These are phyloP conservation scores for Labroides dimidiatus DNA, from an alignment of 2,797 vertebrate species.

Conservation along the genomic window DNA sequence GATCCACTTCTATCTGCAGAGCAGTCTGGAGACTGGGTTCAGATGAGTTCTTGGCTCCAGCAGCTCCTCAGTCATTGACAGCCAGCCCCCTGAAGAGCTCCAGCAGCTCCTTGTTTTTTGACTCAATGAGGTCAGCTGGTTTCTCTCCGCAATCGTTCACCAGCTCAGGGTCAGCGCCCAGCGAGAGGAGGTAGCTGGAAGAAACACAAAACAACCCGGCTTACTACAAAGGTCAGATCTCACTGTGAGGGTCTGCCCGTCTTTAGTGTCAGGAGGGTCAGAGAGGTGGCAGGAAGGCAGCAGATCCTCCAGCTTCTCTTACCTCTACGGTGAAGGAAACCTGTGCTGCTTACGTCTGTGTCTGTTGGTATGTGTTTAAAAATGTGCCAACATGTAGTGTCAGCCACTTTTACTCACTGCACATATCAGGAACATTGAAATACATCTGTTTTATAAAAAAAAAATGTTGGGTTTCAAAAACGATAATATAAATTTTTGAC, in stretches of 20 bases:
- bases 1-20: constrained; percentile 15
- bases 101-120: constrained; percentile 88
- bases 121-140: constrained; percentile 91
- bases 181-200: constrained; percentile 90
- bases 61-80: constrained; percentile 71
- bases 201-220: not conserved
- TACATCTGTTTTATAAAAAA: too few species aligned
- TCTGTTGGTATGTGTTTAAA: constrained; percentile 5
- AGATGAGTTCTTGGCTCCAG: not conserved
- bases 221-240: constrained; percentile 22
- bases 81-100: constrained; percentile 82
- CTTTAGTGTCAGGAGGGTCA: constrained; percentile 45
- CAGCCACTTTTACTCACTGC: too few species aligned
- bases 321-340: constrained; percentile 7
- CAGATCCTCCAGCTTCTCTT: constrained; percentile 39
- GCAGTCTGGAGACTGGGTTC: constrained; percentile 10
- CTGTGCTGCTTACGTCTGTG: not conserved
- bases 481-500: too few species aligned
- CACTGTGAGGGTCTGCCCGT: constrained; percentile 19
- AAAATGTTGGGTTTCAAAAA: too few species aligned
- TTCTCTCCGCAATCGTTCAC: constrained; percentile 90
- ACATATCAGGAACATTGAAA: too few species aligned
- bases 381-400: too few species aligned
- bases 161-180: constrained; percentile 86
- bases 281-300: constrained; percentile 40